A percentile compares a stretch with the other conserved stretches of the same genome.
phyloP scores from a whole-genome alignment of 2,888 invertebrate genomes.

The Branchellion lobata region DNA sequence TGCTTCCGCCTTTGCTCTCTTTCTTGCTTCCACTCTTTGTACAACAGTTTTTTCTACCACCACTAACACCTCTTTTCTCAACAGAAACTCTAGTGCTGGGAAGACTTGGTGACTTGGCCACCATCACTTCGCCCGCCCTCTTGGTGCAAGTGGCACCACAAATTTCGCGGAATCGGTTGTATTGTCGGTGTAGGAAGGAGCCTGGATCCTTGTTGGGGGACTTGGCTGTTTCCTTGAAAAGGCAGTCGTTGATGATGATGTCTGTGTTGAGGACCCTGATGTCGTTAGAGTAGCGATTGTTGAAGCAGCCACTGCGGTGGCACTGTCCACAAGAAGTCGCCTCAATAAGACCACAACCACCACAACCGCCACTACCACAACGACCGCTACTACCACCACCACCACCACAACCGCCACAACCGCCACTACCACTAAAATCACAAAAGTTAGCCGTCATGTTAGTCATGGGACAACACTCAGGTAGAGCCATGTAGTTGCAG shows the following conservation, averaged over 20 bases:
- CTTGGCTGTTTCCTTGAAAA: background rate
- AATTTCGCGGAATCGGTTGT: conserved; percentile 30
- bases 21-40: too few species aligned
- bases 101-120: too few species aligned
- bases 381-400: too few species aligned
- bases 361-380: background rate
- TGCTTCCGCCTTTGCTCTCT: too few species aligned
- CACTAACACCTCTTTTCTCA: too few species aligned
- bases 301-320: background rate
- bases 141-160: background rate
- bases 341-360: background rate
- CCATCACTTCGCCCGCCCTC: too few species aligned
- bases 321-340: background rate
- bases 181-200: conserved; percentile 5
- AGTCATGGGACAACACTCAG: background rate
- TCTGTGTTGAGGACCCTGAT: background rate
- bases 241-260: background rate
- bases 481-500: background rate
- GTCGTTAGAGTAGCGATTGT: background rate
- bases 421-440: too few species aligned
- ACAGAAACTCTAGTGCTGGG: too few species aligned
- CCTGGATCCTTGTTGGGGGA: background rate
- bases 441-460: too few species aligned
- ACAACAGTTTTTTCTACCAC: too few species aligned
- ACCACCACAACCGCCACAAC: background rate